Percentiles rank a stretch among this genome's conserved stretches.
phyloP scores from a whole-genome alignment of 2,113 vertebrate species.

The Myotis davidii region DNA sequence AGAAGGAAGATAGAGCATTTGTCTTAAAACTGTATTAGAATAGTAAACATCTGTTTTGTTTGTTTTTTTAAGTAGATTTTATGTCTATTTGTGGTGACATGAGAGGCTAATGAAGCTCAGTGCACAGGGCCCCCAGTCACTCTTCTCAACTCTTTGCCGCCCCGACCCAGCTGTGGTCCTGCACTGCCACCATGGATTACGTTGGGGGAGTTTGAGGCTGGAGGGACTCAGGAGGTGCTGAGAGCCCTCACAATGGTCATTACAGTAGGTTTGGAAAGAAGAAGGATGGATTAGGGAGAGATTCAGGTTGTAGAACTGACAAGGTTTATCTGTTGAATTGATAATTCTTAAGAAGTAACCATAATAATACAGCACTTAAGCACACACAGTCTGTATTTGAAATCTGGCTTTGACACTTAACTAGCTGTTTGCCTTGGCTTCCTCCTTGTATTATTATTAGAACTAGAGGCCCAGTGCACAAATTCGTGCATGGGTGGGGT shows the following conservation, averaged over 20 bases:
- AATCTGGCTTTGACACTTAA: not conserved
- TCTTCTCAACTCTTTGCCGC: not conserved
- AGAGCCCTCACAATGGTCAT: not conserved
- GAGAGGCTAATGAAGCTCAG: not conserved
- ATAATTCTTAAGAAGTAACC: not conserved
- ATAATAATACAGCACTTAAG: not conserved
- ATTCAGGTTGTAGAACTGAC: not conserved
- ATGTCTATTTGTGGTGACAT: not conserved
- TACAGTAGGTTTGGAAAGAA: not conserved
- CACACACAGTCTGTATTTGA: not conserved
- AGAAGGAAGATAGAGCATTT: not conserved
- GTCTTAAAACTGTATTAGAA: not conserved
- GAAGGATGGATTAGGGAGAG: not conserved
- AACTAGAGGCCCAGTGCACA: too few relatives aligned
- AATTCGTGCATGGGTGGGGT: too few relatives aligned
- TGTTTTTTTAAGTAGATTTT: not conserved
- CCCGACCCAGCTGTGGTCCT: not conserved
- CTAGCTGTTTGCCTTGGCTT: not conserved
- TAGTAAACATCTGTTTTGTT: not conserved
- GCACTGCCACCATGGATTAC: not conserved
- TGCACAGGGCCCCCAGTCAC: not conserved
- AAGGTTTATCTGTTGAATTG: not conserved
- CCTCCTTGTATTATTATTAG: not conserved
- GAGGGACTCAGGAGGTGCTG: not conserved
- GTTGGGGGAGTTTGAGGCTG: not conserved